Base-by-base conservation (phyloP, 1,140 invertebrate genomes). In the Hypsibius dujardini region DNA sequence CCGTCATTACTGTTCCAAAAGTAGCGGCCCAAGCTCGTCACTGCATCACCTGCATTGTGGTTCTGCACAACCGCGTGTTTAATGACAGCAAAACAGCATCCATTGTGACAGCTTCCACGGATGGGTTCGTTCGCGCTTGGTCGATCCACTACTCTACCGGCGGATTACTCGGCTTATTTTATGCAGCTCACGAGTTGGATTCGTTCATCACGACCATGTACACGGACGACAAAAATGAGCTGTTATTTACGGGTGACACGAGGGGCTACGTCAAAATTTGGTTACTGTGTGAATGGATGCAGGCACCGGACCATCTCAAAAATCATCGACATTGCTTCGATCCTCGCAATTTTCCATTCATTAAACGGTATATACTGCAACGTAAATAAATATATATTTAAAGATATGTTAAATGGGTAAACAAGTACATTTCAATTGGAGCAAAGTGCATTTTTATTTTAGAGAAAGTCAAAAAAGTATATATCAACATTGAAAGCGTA, bases 141-240 rank as follows among this genome's bases (percentile, higher is more conserved):
- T 67, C 62, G 12, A 67, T 67, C 40, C 12, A 67, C 12, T 45
- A 15, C 62, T 15, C 62, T 15, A 15, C 12, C 62, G 62, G 62
- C 7, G 62, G 62, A 15, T 40, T 67, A 42, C 12, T 15, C 3
- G 62, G 12, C 42, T 40, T 67, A 3, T 67, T 67, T 42, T 67
- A 15, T 42, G 62, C 62, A 7, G 62, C 12, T 15, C 75, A 77
- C 50, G 72, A 70, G 12, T 15, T 67, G 3, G 62, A 42, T 40
- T 67, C 62, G 3, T 67, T 67, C 62, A 40, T 67, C 42, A 12
- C 12, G 42, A 67, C 62, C 12, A 67, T 67, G 62, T 15, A 3
- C 40, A 67, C 62, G 12, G 62, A 67, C 42, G 12, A 12, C 3
- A 42, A 67, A 42, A 67, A 67, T 40, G 12, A 67, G 40, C 12